Percentiles rank a stretch among this genome's conserved stretches.
Evolutionary conservation across 2,113 vertebrate genomes (phyloP).

Genomic region (Leptobrachium leishanense): DNA sequence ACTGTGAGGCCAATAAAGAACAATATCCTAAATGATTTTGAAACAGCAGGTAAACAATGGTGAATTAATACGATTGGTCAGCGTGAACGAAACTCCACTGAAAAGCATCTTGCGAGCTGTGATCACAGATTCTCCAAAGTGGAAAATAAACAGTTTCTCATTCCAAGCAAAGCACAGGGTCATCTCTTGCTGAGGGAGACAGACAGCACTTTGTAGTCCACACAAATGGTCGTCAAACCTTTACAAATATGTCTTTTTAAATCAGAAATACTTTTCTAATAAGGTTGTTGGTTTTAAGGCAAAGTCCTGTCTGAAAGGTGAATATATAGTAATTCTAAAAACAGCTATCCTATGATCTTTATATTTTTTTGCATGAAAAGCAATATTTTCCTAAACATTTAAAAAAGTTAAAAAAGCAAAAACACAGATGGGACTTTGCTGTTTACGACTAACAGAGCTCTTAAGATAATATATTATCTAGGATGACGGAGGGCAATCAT

Average conservation of each 20-base stretch:
- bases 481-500: no score
- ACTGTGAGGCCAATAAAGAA: neutral
- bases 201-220: neutral
- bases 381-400: no score
- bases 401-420: neutral
- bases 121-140: constrained; percentile 21
- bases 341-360: neutral
- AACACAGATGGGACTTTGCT: neutral
- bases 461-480: no score
- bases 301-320: neutral
- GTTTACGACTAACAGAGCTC: no score
- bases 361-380: constrained; percentile 2
- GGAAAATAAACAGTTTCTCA: constrained; percentile 8
- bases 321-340: constrained; percentile 6
- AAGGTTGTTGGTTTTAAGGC: constrained; percentile 1
- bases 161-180: constrained; percentile 12
- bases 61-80: neutral
- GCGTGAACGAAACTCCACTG: neutral
- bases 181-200: constrained; percentile 10
- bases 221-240: constrained; percentile 28
- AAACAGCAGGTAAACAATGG: neutral
- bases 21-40: neutral
- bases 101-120: neutral
- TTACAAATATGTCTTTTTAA: constrained; percentile 24
- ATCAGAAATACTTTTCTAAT: neutral